phyloP scores from a whole-genome alignment of 2,113 vertebrate species.

The Ariopsis seemanni region DNA sequence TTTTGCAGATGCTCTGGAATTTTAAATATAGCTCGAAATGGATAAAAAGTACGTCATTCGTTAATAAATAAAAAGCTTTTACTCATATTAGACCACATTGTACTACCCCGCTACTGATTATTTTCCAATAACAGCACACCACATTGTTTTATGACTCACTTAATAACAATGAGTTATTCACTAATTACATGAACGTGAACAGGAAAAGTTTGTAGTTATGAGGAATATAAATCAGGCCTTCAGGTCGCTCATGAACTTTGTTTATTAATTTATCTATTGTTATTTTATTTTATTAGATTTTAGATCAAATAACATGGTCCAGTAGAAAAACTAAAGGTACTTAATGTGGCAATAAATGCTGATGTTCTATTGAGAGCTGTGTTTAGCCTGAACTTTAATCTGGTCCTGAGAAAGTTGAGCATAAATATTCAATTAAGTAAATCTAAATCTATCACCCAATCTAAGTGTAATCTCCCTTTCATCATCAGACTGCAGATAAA shows the following conservation, averaged over 20 bases:
- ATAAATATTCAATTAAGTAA: conserved; percentile 47
- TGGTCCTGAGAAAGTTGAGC: conserved; percentile 23
- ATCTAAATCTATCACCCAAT: conserved; percentile 43
- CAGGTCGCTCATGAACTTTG: background rate
- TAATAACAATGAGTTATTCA: background rate
- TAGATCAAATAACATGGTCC: conserved; percentile 8
- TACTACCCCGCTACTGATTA: background rate
- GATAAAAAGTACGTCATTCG: no score
- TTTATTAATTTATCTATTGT: background rate
- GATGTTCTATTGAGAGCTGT: conserved; percentile 14
- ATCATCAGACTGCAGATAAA: conserved; percentile 29
- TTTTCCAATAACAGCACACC: background rate
- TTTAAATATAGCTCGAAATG: no score
- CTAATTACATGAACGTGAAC: background rate
- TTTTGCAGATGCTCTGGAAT: no score
- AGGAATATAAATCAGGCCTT: background rate
- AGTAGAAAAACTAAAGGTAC: background rate
- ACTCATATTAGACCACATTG: background rate
- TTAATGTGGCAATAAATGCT: background rate
- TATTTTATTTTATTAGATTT: background rate
- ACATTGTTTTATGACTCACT: background rate
- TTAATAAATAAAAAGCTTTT: no score
- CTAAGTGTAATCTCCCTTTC: conserved; percentile 45
- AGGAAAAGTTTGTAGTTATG: background rate
- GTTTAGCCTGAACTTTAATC: conserved; percentile 23